Percentiles rank a stretch among this genome's conserved stretches.
These are phyloP conservation scores for Salticus scenicus DNA, from an alignment of 2,888 invertebrate species.

Conservation along the genomic window DNA sequence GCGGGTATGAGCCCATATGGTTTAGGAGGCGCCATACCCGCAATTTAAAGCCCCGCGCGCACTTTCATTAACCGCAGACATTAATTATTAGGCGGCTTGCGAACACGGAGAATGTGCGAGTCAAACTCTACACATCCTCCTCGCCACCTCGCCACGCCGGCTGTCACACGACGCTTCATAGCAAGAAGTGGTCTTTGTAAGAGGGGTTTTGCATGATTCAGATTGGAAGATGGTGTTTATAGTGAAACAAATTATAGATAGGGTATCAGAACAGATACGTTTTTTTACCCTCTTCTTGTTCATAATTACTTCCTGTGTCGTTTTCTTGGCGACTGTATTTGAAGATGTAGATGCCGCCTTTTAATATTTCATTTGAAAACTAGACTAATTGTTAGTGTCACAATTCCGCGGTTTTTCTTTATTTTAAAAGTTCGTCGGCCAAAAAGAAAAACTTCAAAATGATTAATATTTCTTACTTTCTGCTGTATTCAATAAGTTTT, in stretches of 20 bases:
- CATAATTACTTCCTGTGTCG: no score
- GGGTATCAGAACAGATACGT: no score
- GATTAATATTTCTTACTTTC: neutral
- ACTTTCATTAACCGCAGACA: conserved; percentile 55
- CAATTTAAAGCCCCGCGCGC: conserved; percentile 17
- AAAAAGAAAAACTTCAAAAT: no score
- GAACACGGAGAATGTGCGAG: conserved; percentile 18
- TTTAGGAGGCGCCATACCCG: conserved; percentile 10
- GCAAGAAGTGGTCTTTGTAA: conserved; percentile 13
- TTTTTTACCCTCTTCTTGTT: no score
- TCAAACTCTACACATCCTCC: conserved; percentile 11
- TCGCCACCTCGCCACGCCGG: neutral
- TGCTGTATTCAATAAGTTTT: no score
- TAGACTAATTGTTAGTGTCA: no score
- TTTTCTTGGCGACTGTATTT: no score
- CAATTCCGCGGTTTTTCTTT: no score
- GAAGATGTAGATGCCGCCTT: no score
- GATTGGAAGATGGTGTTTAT: neutral
- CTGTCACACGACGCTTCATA: neutral
- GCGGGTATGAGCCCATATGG: conserved; percentile 12
- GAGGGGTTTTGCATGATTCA: neutral
- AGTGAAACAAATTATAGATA: neutral
- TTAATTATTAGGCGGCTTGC: conserved; percentile 39
- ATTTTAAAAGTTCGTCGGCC: no score
- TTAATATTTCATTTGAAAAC: no score